Evolutionary conservation across 1,140 invertebrate genomes (phyloP), one percentile per base, ranked within the genome.

Genomic region (Ptiloglossa arizonensis): DNA sequence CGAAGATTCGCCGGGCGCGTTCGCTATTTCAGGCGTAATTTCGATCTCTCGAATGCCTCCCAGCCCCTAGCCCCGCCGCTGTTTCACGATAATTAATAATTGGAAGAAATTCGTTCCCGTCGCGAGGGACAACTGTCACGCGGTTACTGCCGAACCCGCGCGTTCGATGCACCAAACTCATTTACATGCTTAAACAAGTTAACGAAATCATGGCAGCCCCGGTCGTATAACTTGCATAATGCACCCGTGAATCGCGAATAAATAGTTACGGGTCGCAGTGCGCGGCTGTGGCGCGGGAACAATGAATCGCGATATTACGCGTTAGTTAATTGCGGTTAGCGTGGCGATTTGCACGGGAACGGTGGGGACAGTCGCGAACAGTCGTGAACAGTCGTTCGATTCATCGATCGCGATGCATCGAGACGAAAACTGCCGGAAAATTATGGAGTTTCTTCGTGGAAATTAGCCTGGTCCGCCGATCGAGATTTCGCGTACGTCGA

Each of bases 241-340:
- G 54, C 41, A 8, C 32, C 4, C 13, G 22, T 2, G 24, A 22
- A 56, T 5, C 24, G 48, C 2, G 44, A n/a, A 72, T 62, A 74
- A 74, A 74, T 56, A 74, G 71, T 74, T 27, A 24, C 60, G 22
- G 62, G 24, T 56, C 35, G 32, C 9, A 5, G 22, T 22, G 38
- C 29, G 70, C 19, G 32, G 54, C 11, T 13, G 59, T 13, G 46
- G 35, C 17, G 50, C 9, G 24, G 32, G 27, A 41, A 52, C 62
- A 74, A 79, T 50, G 54, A 74, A 9, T 59, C 62, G 70, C 19
- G 44, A 52, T 64, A 66, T 57, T 24, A 66, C 19, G 27, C 15
- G 29, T 63, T 27, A 59, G 62, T 79, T 74, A 74, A 79, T 79
- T 60, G 62, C 48, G 62, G 41, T 35, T n/a, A 19, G n/a, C 3